These are phyloP conservation scores for Cnemophilus loriae DNA, from an alignment of 2,113 vertebrate genomes.

Conservation along the genomic window DNA sequence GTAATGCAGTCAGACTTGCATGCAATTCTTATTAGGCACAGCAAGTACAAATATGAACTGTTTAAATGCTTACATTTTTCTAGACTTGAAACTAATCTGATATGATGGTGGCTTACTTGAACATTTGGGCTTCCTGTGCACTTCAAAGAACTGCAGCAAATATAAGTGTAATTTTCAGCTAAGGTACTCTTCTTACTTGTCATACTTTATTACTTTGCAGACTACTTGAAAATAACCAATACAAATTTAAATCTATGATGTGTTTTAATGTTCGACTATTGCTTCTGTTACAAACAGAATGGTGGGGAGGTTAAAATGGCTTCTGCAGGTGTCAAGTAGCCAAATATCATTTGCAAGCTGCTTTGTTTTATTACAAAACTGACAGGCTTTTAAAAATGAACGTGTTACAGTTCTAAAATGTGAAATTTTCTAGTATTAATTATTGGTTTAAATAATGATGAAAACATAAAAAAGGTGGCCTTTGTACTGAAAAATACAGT, in stretches of 20 bases:
- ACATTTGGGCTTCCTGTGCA: background rate
- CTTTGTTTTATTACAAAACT: background rate
- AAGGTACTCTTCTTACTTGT: background rate
- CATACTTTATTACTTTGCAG: background rate
- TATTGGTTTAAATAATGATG: background rate
- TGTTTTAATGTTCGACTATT: background rate
- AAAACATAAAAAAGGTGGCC: background rate
- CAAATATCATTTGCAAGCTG: background rate
- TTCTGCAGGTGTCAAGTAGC: background rate
- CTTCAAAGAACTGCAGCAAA: background rate
- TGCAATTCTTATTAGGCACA: background rate
- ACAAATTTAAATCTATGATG: background rate
- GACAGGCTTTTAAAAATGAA: background rate
- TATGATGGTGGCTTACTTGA: background rate
- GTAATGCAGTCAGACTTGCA: background rate
- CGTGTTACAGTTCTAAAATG: background rate
- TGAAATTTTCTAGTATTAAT: background rate
- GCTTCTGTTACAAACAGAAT: background rate
- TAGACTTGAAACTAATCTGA: background rate
- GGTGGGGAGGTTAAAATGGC: background rate
- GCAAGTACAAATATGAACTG: background rate
- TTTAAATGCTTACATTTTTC: constrained; percentile 41
- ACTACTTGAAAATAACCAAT: background rate
- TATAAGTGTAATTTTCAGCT: background rate
- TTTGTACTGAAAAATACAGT: background rate